phyloP scores from a whole-genome alignment of 2,888 invertebrate species.

The Epinotia brunnichana region DNA sequence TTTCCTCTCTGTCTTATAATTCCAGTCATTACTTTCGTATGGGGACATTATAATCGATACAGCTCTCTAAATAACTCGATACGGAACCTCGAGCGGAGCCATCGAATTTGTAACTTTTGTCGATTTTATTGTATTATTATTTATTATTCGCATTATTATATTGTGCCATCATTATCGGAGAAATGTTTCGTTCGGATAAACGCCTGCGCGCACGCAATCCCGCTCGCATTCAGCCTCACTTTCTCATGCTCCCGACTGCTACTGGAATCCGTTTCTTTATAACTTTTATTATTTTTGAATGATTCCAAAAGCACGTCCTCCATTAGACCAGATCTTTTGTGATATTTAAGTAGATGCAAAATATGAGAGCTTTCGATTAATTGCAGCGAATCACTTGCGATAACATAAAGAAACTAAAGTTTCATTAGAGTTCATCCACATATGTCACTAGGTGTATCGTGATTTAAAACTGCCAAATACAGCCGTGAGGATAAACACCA shows the following conservation, averaged over 20 bases:
- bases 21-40: background rate
- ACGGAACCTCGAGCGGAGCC: conserved; percentile 31
- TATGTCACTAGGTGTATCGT: conserved; percentile 39
- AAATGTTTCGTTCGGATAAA: conserved; percentile 84
- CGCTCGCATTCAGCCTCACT: conserved; percentile 75
- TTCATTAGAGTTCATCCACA: conserved; percentile 60
- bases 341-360: too few relatives aligned
- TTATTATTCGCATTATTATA: conserved; percentile 85
- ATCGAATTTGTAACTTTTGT: conserved; percentile 27
- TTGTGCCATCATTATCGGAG: conserved; percentile 84
- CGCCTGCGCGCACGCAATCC: conserved; percentile 73
- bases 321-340: conserved; percentile 19
- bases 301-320: conserved; percentile 26
- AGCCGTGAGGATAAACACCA: conserved; percentile 54
- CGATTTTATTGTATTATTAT: conserved; percentile 58
- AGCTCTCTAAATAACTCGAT: background rate
- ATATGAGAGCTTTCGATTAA: too few relatives aligned
- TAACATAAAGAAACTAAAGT: background rate
- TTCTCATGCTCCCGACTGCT: conserved; percentile 80
- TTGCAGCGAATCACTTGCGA: background rate
- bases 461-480: conserved; percentile 51
- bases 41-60: background rate
- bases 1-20: background rate
- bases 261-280: conserved; percentile 77
- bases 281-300: conserved; percentile 62